Base-by-base conservation (phyloP, 2,113 vertebrate species). In the Nanorana parkeri region DNA sequence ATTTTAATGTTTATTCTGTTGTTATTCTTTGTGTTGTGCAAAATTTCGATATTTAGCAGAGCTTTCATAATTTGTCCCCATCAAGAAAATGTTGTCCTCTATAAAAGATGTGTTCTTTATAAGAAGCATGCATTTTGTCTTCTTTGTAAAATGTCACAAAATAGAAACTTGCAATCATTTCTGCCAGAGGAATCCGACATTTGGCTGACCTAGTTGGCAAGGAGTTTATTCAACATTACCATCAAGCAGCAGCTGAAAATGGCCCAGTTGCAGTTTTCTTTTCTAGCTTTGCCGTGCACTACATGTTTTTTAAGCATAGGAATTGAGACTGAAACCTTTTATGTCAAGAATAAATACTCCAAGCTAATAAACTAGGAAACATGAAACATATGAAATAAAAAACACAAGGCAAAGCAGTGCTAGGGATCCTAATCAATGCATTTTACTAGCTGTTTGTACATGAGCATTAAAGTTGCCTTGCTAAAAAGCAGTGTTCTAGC, bases 201-300 rank as follows among this genome's bases (percentile, higher is more conserved):
- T 83, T 83, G 80, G 80, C 71, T 83, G 80, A 83, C 80, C 80
- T 83, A 83, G 80, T 83, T 83, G 80, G 80, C 71, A 83, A 68
- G 80, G 21, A 67, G 63, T 83, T 83, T 83, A 72, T 76, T 83
- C 80, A 76, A 68, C 20, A 54, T 68, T 83, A 83, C 52, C 63
- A 76, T 68, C 63, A 76, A 83, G 71, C 80, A 75, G 72, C 23
- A 76, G 58, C 51, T 51, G 61, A 76, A 75, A 83, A 76, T 76
- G 80, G 72, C 64, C 64, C 52, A 36, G 51, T 68, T 83, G 61
- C 52, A 58, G 80, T 60, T 83, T 82, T 29, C 19, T 67, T 74
- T 75, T 67, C 32, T 55, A 66, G 64, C 56, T 72, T 65, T 55
- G 60, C 73, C 60, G 47, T 21, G 17, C 17, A 4, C 58, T 68